Conservation (phyloP, 2,113 vertebrate genomes). For the Nibea coibor region DNA sequence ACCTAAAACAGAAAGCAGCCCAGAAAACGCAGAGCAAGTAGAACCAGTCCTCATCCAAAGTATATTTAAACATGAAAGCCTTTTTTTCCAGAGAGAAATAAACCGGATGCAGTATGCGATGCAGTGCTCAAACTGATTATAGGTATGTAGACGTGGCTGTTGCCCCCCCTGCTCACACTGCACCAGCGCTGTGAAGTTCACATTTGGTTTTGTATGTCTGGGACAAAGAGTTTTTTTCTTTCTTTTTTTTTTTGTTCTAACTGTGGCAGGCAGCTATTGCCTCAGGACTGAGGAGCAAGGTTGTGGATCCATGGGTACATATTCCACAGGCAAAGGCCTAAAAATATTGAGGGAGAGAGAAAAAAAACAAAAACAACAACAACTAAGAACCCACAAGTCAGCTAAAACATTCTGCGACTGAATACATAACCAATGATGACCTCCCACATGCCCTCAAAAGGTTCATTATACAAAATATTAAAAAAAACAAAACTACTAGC, state of each 20-base stretch:
- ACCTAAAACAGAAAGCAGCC: conserved; percentile 8
- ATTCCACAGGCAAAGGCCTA: conserved; percentile 76
- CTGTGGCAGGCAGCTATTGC: conserved; percentile 53
- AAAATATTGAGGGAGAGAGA: conserved; percentile 46
- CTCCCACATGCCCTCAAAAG: conserved; percentile 3
- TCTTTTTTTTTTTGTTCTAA: conserved; percentile 40
- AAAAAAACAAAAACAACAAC: conserved; percentile 22
- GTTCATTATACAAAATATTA: conserved; percentile 9
- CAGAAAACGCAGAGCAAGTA: not conserved
- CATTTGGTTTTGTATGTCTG: conserved; percentile 31
- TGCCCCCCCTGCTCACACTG: conserved; percentile 10
- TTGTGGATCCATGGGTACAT: conserved; percentile 70
- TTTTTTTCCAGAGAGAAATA: conserved; percentile 10
- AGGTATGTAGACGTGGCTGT: conserved; percentile 19
- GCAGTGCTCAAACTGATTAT: conserved; percentile 29
- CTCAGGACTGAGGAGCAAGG: conserved; percentile 55
- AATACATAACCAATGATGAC: conserved; percentile 2
- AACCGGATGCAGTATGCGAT: conserved; percentile 13
- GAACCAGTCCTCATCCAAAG: conserved; percentile 20
- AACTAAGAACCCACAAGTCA: conserved; percentile 33
- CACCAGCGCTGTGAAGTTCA: conserved; percentile 23
- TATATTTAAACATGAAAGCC: conserved; percentile 6
- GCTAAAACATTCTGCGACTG: conserved; percentile 21
- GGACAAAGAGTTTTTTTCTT: conserved; percentile 16
- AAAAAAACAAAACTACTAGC: not conserved